Percentiles rank a stretch among this genome's conserved stretches.
phyloP scores from a whole-genome alignment of 2,113 vertebrate species.

The Polypterus bichir region DNA sequence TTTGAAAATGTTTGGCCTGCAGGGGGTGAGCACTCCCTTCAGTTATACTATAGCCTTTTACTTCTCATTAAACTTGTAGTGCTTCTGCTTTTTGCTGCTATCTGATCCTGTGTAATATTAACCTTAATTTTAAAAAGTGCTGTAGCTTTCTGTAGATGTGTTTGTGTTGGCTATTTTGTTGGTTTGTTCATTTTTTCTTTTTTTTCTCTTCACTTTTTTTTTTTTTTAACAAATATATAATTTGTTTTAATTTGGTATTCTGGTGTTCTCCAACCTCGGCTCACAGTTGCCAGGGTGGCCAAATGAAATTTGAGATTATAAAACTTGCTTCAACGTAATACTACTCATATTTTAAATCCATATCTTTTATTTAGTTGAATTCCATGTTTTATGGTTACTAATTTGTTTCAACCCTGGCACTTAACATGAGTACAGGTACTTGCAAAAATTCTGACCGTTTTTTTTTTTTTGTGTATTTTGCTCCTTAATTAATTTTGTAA shows the following conservation, averaged over 20 bases:
- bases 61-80: constrained; percentile 45
- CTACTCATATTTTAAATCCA: background rate
- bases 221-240: constrained; percentile 1
- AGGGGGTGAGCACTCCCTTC: constrained; percentile 36
- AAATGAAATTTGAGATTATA: background rate
- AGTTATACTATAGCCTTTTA: constrained; percentile 42
- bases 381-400: constrained; percentile 18
- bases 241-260: constrained; percentile 8
- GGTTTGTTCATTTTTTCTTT: constrained; percentile 6
- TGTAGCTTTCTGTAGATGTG: constrained; percentile 54
- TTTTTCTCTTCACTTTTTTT: constrained; percentile 9
- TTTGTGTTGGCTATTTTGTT: constrained; percentile 11
- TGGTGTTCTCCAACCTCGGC: constrained; percentile 10
- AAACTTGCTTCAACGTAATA: background rate
- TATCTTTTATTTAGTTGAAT: constrained; percentile 40
- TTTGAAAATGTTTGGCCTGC: constrained; percentile 33
- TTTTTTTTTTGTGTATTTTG: no score
- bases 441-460: no score
- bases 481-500: no score
- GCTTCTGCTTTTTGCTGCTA: constrained; percentile 35
- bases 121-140: constrained; percentile 49
- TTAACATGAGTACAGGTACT: background rate
- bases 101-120: constrained; percentile 47
- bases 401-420: background rate
- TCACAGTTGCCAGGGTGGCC: constrained; percentile 1